These are phyloP conservation scores for Pelochelys cantorii DNA, from an alignment of 2,797 vertebrate genomes.

Conservation along the genomic window DNA sequence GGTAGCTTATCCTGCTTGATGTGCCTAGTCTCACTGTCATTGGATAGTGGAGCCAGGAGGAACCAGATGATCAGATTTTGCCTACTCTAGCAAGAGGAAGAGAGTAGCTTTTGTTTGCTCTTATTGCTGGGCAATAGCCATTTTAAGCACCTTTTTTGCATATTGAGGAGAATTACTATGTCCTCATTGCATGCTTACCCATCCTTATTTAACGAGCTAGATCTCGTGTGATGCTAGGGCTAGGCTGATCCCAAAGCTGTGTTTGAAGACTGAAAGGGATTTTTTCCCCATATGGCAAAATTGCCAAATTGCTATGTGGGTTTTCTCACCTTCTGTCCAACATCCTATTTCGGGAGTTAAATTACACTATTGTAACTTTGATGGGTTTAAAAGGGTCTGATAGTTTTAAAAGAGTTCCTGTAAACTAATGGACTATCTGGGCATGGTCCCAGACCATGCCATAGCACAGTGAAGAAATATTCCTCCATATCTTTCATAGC, in stretches of 20 bases:
- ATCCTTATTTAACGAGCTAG: background rate
- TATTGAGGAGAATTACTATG: background rate
- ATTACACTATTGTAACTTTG: background rate
- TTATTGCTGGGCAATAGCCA: background rate
- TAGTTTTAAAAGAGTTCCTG: background rate
- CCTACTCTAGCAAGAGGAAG: background rate
- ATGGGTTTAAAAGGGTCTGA: background rate
- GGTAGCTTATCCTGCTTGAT: background rate
- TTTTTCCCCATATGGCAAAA: background rate
- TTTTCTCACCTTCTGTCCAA: background rate
- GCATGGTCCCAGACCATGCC: background rate
- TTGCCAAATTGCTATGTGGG: background rate
- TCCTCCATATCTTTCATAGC: background rate
- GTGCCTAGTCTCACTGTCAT: accelerated
- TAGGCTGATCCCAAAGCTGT: accelerated
- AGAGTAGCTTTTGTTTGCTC: background rate
- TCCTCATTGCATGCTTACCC: background rate
- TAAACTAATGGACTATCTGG: background rate
- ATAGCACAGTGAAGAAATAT: background rate
- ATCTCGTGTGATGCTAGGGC: background rate
- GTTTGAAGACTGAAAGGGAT: background rate
- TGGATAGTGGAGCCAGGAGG: accelerated
- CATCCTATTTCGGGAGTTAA: background rate
- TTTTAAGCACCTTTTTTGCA: background rate
- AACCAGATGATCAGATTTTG: background rate